These are phyloP conservation scores for Megalonaias nervosa DNA, from an alignment of 1,140 invertebrate species.

Conservation along the genomic window DNA sequence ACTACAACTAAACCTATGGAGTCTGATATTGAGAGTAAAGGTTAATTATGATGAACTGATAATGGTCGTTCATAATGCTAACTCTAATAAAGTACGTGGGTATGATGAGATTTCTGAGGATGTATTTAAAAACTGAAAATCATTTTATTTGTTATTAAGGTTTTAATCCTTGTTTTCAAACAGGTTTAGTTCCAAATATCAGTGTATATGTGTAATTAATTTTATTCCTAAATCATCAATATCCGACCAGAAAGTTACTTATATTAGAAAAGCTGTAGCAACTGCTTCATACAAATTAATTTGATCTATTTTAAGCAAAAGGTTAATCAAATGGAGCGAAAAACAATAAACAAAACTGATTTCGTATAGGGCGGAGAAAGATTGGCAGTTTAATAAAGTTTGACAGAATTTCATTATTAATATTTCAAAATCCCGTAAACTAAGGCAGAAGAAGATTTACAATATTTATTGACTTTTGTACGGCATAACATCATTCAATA, in stretches of 20 bases:
- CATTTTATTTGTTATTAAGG: conserved; percentile 3
- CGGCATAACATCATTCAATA: neutral
- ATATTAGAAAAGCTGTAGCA: conserved; percentile 1
- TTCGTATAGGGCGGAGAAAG: neutral
- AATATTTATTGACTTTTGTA: neutral
- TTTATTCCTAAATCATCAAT: conserved; percentile 10
- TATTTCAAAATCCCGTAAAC: neutral
- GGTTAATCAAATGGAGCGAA: neutral
- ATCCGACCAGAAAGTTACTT: conserved; percentile 3
- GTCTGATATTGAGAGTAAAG: too few species aligned
- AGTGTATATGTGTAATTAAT: conserved; percentile 18
- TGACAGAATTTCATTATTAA: too few species aligned
- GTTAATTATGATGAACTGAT: neutral
- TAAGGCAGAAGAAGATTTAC: neutral
- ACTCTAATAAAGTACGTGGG: conserved; percentile 3
- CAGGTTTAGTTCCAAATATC: neutral
- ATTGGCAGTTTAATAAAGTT: too few species aligned
- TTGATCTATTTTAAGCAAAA: conserved; percentile 12
- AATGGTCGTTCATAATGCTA: neutral
- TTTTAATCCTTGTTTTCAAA: conserved; percentile 18
- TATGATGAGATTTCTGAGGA: conserved; percentile 1
- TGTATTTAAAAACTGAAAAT: conserved; percentile 7
- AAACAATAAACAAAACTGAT: conserved; percentile 21
- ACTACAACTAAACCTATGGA: too few species aligned
- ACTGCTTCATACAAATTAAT: conserved; percentile 6